Percentiles rank a stretch among this genome's conserved stretches.
These are phyloP conservation scores for Macroramphosus scolopax DNA, from an alignment of 2,797 vertebrate genomes.

Conservation along the genomic window DNA sequence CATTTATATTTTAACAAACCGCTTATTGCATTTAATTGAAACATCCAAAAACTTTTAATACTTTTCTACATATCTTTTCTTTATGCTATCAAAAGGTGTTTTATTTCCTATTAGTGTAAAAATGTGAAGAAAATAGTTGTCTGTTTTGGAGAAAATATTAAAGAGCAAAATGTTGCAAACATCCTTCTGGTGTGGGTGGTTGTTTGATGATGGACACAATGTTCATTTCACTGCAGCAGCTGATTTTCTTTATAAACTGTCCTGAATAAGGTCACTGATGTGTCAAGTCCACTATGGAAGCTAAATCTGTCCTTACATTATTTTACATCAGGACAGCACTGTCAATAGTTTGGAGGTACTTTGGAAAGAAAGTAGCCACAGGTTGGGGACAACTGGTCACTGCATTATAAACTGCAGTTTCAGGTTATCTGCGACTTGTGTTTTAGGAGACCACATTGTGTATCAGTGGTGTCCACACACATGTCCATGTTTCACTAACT, in stretches of 20 bases:
- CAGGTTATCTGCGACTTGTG: too few species aligned
- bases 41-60: constrained; percentile 80
- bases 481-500: too few species aligned
- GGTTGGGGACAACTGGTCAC: too few species aligned
- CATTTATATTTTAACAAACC: constrained; percentile 68
- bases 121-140: constrained; percentile 79
- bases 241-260: neutral
- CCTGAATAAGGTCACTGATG: too few species aligned
- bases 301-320: too few species aligned
- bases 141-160: constrained; percentile 83
- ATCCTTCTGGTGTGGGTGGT: constrained; percentile 62
- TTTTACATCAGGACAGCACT: too few species aligned
- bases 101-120: constrained; percentile 81
- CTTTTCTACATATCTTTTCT: constrained; percentile 83
- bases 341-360: too few species aligned
- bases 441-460: too few species aligned
- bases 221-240: constrained; percentile 11
- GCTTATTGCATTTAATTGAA: constrained; percentile 71
- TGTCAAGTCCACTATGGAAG: too few species aligned
- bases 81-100: constrained; percentile 77
- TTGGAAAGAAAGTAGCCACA: too few species aligned
- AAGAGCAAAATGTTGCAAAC: constrained; percentile 81
- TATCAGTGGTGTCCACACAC: too few species aligned
- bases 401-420: too few species aligned
- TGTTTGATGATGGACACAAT: constrained; percentile 53